phyloP scores from a whole-genome alignment of 2,888 invertebrate species.

The Mythimna ferrago region DNA sequence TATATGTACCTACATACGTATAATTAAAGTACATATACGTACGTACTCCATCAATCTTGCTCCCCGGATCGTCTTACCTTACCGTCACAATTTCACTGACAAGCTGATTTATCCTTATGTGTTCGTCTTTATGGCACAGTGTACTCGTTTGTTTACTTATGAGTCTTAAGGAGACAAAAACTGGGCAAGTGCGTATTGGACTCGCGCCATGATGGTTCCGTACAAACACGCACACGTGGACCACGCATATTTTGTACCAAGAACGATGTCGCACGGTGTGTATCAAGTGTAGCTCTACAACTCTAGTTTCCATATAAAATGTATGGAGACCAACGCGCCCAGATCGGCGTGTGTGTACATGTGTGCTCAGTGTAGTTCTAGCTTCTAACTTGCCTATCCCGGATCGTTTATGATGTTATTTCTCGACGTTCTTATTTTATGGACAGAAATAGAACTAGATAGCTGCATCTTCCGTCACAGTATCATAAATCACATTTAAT shows the following conservation, averaged over 20 bases:
- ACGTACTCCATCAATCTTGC: slow-evolving; percentile 46
- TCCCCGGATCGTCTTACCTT: slow-evolving; percentile 31
- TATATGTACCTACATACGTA: not conserved
- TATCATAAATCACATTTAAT: slow-evolving; percentile 46
- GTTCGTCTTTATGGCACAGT: slow-evolving; percentile 12
- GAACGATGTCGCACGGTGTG: too few relatives aligned
- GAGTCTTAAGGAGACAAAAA: not conserved
- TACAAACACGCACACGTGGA: too few relatives aligned
- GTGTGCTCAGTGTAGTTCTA: too few relatives aligned
- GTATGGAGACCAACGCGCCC: too few relatives aligned
- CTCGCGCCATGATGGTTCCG: too few relatives aligned
- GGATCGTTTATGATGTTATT: too few relatives aligned
- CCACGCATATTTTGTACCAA: too few relatives aligned
- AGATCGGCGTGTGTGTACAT: too few relatives aligned
- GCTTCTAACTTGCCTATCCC: too few relatives aligned
- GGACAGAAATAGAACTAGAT: not conserved
- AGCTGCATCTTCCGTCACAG: not conserved
- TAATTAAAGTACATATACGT: not conserved
- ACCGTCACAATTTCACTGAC: slow-evolving; percentile 6
- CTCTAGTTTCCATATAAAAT: too few relatives aligned
- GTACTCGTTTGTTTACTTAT: slow-evolving; percentile 6
- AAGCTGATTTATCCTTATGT: slow-evolving; percentile 13
- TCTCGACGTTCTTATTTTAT: not conserved
- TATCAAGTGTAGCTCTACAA: too few relatives aligned
- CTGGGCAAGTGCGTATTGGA: too few relatives aligned